phyloP scores from a whole-genome alignment of 2,113 vertebrate genomes.

The Syngnathoides biaculeatus region DNA sequence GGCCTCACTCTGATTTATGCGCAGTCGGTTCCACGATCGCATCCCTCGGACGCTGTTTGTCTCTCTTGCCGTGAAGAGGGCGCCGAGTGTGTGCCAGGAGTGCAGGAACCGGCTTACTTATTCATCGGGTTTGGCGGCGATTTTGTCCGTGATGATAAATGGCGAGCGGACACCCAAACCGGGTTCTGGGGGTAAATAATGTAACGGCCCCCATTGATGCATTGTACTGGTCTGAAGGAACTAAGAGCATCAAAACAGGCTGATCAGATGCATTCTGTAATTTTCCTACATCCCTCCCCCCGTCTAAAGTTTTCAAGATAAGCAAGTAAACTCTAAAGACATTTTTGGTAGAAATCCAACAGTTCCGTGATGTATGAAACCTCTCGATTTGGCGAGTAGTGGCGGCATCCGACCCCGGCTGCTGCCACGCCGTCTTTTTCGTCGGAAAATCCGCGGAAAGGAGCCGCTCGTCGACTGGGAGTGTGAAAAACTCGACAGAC shows the following conservation, averaged over 20 bases:
- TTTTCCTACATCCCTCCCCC: too few species aligned
- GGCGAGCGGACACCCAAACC: slow-evolving; percentile 30
- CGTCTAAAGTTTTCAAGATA: too few species aligned
- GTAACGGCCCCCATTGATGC: slow-evolving; percentile 60
- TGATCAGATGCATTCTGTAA: too few species aligned
- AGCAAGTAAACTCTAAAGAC: too few species aligned
- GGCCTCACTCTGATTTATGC: slow-evolving; percentile 20
- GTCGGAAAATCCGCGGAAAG: background rate
- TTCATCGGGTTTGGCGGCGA: slow-evolving; percentile 59
- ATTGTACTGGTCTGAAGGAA: slow-evolving; percentile 57
- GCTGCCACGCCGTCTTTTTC: background rate
- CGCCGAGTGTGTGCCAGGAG: slow-evolving; percentile 55
- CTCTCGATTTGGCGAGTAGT: too few species aligned
- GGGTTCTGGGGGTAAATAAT: slow-evolving; percentile 67
- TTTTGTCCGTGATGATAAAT: slow-evolving; percentile 66
- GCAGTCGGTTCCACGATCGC: slow-evolving; percentile 36
- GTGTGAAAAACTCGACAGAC: background rate
- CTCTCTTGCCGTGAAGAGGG: slow-evolving; percentile 48
- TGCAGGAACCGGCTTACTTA: slow-evolving; percentile 63
- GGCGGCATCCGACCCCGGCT: too few species aligned
- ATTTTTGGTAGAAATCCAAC: too few species aligned
- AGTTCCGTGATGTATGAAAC: too few species aligned
- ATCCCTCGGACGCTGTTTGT: slow-evolving; percentile 27
- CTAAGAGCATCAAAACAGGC: too few species aligned
- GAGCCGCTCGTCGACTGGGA: background rate